A percentile compares a stretch with the other conserved stretches of the same genome.
phyloP scores from a whole-genome alignment of 2,888 invertebrate species.

The Automeris io region DNA sequence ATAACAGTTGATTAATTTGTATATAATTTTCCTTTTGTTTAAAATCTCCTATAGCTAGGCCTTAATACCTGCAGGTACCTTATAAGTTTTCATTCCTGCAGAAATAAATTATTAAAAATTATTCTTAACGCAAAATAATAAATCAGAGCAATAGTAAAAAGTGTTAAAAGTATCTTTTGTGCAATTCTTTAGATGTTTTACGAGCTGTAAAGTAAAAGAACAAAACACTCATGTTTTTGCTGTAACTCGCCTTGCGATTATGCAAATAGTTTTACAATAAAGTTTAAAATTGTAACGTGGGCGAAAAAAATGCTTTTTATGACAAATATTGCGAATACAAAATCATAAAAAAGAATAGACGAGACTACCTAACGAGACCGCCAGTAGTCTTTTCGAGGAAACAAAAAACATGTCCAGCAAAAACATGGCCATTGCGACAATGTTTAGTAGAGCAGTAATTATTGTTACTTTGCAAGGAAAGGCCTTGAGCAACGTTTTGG shows the following conservation, averaged over 20 bases:
- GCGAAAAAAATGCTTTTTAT: conserved; percentile 56
- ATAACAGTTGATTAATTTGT: too few species aligned
- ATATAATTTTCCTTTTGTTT: too few species aligned
- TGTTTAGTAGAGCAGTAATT: conserved; percentile 28
- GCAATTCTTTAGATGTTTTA: conserved; percentile 53
- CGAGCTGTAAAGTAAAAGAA: conserved; percentile 57
- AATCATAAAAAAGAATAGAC: conserved; percentile 50
- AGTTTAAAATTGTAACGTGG: conserved; percentile 64
- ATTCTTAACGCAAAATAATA: conserved; percentile 36
- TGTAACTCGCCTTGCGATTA: conserved; percentile 63
- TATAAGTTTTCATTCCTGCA: too few species aligned
- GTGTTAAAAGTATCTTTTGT: conserved; percentile 51
- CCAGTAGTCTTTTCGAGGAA: conserved; percentile 52
- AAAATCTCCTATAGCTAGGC: too few species aligned
- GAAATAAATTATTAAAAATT: background rate
- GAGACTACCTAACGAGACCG: conserved; percentile 53
- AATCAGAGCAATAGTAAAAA: conserved; percentile 58
- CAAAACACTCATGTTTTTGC: conserved; percentile 62
- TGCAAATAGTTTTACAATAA: conserved; percentile 70
- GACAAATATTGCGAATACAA: conserved; percentile 49
- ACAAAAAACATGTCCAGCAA: conserved; percentile 27
- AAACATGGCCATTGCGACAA: conserved; percentile 32
- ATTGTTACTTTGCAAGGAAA: conserved; percentile 15
- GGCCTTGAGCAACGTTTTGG: conserved; percentile 1
- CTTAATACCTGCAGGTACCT: too few species aligned